Percentiles rank a stretch among this genome's conserved stretches.
phyloP scores from a whole-genome alignment of 2,797 vertebrate species.

The Ara ararauna region DNA sequence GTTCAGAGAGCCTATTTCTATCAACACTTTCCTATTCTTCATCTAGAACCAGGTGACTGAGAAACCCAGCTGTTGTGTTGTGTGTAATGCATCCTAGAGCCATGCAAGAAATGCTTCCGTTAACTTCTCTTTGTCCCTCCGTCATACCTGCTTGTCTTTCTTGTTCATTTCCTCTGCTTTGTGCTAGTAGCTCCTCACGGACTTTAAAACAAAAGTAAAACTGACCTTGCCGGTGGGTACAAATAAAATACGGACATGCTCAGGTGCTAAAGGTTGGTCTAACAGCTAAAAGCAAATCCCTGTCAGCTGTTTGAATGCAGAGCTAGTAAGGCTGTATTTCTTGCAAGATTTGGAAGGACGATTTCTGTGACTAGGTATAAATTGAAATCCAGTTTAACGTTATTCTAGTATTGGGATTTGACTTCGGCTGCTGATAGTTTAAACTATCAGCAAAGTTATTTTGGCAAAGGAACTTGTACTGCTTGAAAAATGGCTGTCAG shows the following conservation, averaged over 20 bases:
- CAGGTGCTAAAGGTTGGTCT: background rate
- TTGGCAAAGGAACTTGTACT: background rate
- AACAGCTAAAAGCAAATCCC: background rate
- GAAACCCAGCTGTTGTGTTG: slow-evolving; percentile 54
- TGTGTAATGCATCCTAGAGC: slow-evolving; percentile 66
- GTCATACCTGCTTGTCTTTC: slow-evolving; percentile 64
- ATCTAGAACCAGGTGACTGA: slow-evolving; percentile 95
- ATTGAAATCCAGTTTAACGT: background rate
- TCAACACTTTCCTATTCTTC: slow-evolving; percentile 94
- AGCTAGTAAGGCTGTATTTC: background rate
- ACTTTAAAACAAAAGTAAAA: slow-evolving; percentile 19
- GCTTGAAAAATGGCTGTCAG: background rate
- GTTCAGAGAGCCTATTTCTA: slow-evolving; percentile 98
- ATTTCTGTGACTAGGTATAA: background rate
- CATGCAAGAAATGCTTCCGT: slow-evolving; percentile 64
- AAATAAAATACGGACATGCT: background rate
- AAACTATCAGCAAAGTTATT: background rate
- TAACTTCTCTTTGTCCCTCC: slow-evolving; percentile 39
- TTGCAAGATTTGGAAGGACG: background rate
- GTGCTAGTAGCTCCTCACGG: slow-evolving; percentile 58
- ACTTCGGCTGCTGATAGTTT: background rate
- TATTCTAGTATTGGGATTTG: background rate
- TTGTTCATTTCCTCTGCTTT: slow-evolving; percentile 56
- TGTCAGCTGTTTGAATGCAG: background rate
- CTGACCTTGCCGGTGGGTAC: background rate